Percentiles rank a stretch among this genome's conserved stretches.
Conservation (phyloP, 2,113 vertebrate genomes). For the Dicrurus megarhynchus region DNA sequence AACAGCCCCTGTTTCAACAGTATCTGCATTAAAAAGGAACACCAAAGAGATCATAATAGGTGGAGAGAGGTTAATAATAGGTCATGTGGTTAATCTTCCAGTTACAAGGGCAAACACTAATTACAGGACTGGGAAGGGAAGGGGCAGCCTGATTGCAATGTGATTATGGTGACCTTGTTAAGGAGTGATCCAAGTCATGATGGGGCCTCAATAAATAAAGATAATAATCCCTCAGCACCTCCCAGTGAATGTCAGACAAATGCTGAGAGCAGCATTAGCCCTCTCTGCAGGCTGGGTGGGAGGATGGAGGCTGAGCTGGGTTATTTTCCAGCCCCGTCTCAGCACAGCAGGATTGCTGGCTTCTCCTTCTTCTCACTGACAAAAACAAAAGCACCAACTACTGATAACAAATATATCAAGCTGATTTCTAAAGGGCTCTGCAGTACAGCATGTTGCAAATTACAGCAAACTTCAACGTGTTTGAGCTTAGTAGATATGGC, state of each 20-base stretch:
- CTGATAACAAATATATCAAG: slow-evolving; percentile 8
- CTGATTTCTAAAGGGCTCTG: not conserved
- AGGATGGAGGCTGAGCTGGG: accelerated
- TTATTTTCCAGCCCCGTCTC: not conserved
- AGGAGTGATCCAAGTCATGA: slow-evolving; percentile 21
- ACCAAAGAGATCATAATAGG: slow-evolving; percentile 38
- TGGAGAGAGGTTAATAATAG: slow-evolving; percentile 59
- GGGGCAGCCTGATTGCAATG: slow-evolving; percentile 50
- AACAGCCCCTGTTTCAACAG: slow-evolving; percentile 16
- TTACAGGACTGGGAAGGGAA: slow-evolving; percentile 43
- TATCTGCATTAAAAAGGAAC: slow-evolving; percentile 40
- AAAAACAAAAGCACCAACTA: not conserved
- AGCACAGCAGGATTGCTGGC: not conserved
- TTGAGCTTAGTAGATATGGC: not conserved
- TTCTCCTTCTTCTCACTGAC: not conserved
- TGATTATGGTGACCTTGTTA: slow-evolving; percentile 65
- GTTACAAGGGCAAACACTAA: slow-evolving; percentile 61
- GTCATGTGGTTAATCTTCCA: slow-evolving; percentile 58
- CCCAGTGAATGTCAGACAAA: not conserved
- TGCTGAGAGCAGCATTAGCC: not conserved
- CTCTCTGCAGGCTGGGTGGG: not conserved
- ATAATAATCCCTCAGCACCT: slow-evolving; percentile 24
- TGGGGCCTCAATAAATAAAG: slow-evolving; percentile 43
- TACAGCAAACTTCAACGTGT: not conserved
- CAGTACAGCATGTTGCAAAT: not conserved